Conservation (phyloP, 2,113 vertebrate genomes). For the Tragelaphus scriptus region DNA sequence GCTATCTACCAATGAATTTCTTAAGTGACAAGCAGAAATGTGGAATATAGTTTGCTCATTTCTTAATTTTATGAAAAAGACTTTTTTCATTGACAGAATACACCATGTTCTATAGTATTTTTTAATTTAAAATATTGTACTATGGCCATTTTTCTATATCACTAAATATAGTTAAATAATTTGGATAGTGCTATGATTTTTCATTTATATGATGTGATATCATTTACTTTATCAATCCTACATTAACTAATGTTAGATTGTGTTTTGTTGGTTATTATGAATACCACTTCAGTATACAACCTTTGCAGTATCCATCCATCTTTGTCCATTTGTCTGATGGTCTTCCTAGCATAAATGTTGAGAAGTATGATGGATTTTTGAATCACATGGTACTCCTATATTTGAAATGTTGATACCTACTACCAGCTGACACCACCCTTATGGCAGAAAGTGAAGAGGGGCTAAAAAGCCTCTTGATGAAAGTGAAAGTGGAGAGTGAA, state of each 20-base stretch:
- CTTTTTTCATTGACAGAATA: background rate
- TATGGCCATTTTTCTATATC: background rate
- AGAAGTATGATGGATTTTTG: background rate
- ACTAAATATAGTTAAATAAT: background rate
- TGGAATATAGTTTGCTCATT: background rate
- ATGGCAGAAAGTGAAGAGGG: no score
- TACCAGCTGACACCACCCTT: background rate
- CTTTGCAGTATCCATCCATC: background rate
- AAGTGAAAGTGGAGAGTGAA: no score
- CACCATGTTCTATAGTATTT: background rate
- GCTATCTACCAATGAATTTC: background rate
- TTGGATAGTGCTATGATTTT: background rate
- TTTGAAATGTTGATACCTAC: background rate
- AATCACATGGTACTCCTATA: background rate
- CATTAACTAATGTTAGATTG: background rate
- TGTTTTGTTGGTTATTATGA: background rate
- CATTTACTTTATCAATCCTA: background rate
- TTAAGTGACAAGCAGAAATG: background rate
- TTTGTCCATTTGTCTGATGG: slow-evolving; percentile 4
- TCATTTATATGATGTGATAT: background rate
- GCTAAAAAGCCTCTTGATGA: no score
- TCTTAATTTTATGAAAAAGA: background rate
- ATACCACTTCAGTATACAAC: background rate
- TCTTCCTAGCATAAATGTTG: background rate
- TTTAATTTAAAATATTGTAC: background rate